phyloP scores from a whole-genome alignment of 53 echinoderm and acorn worm species.

The Stichopus horrens region DNA sequence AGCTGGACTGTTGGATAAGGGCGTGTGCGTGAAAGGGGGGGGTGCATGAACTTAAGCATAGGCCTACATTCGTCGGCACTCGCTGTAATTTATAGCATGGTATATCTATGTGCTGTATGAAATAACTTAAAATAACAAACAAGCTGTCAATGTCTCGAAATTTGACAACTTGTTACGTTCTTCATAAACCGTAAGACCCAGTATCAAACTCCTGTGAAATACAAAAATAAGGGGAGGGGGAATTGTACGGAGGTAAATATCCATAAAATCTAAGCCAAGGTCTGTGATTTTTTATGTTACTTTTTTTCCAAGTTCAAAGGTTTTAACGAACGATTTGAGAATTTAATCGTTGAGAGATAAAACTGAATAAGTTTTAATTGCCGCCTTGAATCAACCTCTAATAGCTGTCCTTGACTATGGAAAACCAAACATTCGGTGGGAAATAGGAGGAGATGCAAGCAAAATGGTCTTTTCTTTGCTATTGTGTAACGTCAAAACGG shows the following conservation, averaged over 20 bases:
- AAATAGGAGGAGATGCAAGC: background rate
- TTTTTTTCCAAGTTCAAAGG: background rate
- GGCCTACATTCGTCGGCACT: too few relatives aligned
- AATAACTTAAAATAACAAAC: too few relatives aligned
- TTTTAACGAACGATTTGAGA: background rate
- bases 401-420: conserved; percentile 1
- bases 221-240: background rate
- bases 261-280: conserved; percentile 6
- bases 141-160: too few relatives aligned
- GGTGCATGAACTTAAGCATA: too few relatives aligned
- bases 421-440: background rate
- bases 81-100: too few relatives aligned
- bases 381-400: background rate
- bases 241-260: background rate
- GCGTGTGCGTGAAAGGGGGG: too few relatives aligned
- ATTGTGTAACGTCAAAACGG: background rate
- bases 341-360: background rate
- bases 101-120: too few relatives aligned
- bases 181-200: too few relatives aligned
- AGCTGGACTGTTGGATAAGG: too few relatives aligned
- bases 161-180: too few relatives aligned
- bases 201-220: too few relatives aligned
- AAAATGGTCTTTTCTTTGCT: background rate
- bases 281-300: background rate
- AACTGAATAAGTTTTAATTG: background rate